Evolutionary conservation across 2,113 vertebrate genomes (phyloP), one percentile per base, ranked within the genome.

Genomic region (Neopipo cinnamomea): DNA sequence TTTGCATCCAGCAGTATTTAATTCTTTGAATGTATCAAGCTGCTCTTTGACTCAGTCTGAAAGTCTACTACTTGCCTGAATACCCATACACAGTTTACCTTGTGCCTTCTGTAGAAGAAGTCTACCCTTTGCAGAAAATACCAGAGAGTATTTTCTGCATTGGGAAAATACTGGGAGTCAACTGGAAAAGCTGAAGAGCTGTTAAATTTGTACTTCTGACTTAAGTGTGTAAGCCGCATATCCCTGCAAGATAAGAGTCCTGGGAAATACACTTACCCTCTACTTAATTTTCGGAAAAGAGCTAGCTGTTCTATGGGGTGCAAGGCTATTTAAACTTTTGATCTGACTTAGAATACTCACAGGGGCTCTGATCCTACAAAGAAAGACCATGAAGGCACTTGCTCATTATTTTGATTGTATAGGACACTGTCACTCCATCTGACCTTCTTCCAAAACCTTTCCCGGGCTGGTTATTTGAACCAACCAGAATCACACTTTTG

Each of bases 21-120:
- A 6, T 44, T 58, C 50, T 33, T 47, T 61, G 5, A 58, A n/a
- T 41, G 15, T 73, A 9, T 30, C 20, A 55, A 71, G 7, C 1
- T 71, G 19, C 4, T 44, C 67, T 88, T 82, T 28, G 21, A 66
- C 85, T 7, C 25, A 42, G 9, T 28, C 25, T 91, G 20, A 23
- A 66, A 74, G 10, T 52, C 37, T 50, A 24, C 9, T 12, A 20
- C 7, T n/a, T 52, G 9, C 7, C n/a, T 74, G 35, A 49, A 91
- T 22, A 46, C 55, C 8, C 14, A 71, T 11, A 6, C 3, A 1
- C 7, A 50, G 11, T 50, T 79, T 71, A 58, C 4, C 3, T 37
- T 28, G 5, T 1, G 1, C n/a, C 3, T 50, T 25, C n/a, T 46
- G 4, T 28, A n/a, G 9, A 47, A 56, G 20, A 31, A 25, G 5